Conservation (phyloP, 1,140 invertebrate species). For the Sinella curviseta region DNA sequence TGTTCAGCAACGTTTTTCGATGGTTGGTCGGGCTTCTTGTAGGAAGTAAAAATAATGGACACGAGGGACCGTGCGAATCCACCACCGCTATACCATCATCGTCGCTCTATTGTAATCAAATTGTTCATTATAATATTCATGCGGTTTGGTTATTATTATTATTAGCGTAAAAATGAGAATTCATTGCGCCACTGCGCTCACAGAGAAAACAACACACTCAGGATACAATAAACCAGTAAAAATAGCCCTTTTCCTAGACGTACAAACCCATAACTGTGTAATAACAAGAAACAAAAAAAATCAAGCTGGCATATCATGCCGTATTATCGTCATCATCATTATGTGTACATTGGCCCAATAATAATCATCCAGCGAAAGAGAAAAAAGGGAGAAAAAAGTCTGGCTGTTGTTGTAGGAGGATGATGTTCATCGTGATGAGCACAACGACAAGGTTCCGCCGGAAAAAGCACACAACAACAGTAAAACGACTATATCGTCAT, state of each 20-base stretch:
- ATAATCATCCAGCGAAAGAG: not conserved
- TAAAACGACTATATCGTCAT: no score
- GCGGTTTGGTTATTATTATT: not conserved
- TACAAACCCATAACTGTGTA: not conserved
- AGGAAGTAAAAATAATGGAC: constrained; percentile 7
- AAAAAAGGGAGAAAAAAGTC: not conserved
- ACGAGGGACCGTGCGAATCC: not conserved
- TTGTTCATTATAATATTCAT: no score
- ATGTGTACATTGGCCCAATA: constrained; percentile 3
- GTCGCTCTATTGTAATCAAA: not conserved
- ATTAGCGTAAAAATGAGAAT: not conserved
- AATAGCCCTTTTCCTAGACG: not conserved
- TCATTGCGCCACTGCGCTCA: no score
- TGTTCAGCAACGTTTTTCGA: not conserved
- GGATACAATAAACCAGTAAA: not conserved
- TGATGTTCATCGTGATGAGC: not conserved
- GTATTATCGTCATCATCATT: constrained; percentile 6
- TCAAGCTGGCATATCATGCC: not conserved
- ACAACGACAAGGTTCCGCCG: no score
- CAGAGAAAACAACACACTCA: not conserved
- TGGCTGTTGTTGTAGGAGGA: not conserved
- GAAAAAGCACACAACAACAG: no score
- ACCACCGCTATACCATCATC: not conserved
- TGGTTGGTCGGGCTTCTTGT: not conserved
- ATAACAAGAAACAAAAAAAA: not conserved